Conservation (phyloP, 2,797 vertebrate genomes). For the Clamator glandarius region DNA sequence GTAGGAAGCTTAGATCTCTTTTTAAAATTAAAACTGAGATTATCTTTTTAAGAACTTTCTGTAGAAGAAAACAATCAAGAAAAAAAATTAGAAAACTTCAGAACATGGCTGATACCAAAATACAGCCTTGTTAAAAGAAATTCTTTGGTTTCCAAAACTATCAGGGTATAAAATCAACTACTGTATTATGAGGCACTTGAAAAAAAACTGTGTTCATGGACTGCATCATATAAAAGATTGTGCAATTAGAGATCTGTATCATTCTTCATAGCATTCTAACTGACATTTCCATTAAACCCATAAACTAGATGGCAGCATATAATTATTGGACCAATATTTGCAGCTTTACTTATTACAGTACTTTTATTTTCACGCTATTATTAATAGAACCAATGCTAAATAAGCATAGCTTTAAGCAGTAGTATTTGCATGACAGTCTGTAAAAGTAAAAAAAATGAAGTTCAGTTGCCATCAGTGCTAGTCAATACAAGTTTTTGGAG, state of each 20-base stretch:
- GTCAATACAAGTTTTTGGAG: background rate
- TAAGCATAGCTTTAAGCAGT: background rate
- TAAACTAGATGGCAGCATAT: conserved; percentile 27
- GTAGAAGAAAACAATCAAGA: background rate
- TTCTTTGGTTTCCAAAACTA: conserved; percentile 14
- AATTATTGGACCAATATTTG: conserved; percentile 32
- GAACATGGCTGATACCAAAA: background rate
- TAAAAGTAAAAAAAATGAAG: background rate
- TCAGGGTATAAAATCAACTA: too few species aligned
- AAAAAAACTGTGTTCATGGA: too few species aligned
- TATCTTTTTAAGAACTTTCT: background rate
- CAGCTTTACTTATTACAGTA: background rate
- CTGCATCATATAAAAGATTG: conserved; percentile 38
- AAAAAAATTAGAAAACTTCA: background rate
- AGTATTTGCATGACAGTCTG: background rate
- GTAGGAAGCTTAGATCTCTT: background rate
- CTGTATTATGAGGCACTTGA: too few species aligned
- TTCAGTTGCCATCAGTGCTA: background rate
- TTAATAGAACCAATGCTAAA: background rate
- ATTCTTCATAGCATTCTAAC: conserved; percentile 27
- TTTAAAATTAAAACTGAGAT: background rate
- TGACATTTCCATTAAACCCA: conserved; percentile 32
- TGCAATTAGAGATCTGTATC: conserved; percentile 46
- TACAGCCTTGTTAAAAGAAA: conserved; percentile 9
- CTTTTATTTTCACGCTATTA: conserved; percentile 17